Base-by-base conservation (phyloP, 2,888 invertebrate genomes). In the Acronicta alni region DNA sequence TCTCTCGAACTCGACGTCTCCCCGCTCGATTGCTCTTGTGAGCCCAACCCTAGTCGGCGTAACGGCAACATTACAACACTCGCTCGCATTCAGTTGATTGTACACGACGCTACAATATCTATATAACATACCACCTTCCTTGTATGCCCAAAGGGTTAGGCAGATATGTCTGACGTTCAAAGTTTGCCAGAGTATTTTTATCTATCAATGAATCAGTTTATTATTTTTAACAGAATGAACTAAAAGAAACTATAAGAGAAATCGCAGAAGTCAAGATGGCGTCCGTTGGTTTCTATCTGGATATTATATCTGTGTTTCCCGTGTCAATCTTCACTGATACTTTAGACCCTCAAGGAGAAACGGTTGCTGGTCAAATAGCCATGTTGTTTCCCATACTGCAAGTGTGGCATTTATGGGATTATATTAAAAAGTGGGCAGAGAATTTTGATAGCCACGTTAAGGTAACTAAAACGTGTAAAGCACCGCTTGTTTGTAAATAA, bases 261-360 rank as follows among this genome's bases (percentile, higher is more conserved):
- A 94, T 94, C 77, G 86, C 91, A 0, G 89, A 91, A 73, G 89
- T 88, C 3, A 93, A 93, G 78, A 93, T 94, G 92, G 81, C 89
- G 0, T 81, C 86, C 0, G 26, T 87, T 9, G 92, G 93, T 0
- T 94, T 94, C 72, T 94, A 94, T 67, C 42, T 94, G 16, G 94
- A 94, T 52, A 77, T 94, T 10, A 49, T 94, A 45, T 91, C 94
- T 0, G 86, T 94, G 32, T 94, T 93, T 39, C 94, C 94, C 0
- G 79, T 91, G 9, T 83, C 84, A 47, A 89, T 93, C 56, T 91
- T 93, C 71, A 84, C 90, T 20, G 87, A 91, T 41, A 91, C 90
- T 0, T 51, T 93, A 57, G 92, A 93, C 51, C 89, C 88, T 12
- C 58, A 77, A 4, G 83, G 80, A 7, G 83, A 87, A 26, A 79